Percentiles rank a stretch among this genome's conserved stretches.
These are phyloP conservation scores for Drosophila paranaensis DNA, from an alignment of 2,888 invertebrate species.

Conservation along the genomic window DNA sequence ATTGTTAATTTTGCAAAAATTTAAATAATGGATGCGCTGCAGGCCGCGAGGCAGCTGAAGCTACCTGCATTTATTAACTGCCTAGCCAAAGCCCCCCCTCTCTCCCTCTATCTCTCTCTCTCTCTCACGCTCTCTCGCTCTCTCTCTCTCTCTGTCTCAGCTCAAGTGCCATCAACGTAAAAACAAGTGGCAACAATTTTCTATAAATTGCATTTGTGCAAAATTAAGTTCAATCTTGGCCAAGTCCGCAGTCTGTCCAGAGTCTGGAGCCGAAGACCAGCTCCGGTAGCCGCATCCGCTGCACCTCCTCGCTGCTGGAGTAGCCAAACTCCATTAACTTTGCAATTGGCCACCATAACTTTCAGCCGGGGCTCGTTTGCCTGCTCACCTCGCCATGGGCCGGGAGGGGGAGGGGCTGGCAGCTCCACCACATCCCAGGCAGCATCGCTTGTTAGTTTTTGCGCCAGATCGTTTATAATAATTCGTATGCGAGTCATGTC, in stretches of 20 bases:
- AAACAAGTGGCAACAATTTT: slow-evolving; percentile 82
- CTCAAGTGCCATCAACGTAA: slow-evolving; percentile 72
- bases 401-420: not conserved
- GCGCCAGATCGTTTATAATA: slow-evolving; percentile 81
- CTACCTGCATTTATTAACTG: slow-evolving; percentile 76
- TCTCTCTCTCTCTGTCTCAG: not conserved
- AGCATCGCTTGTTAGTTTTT: slow-evolving; percentile 74
- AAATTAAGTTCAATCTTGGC: slow-evolving; percentile 81
- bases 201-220: slow-evolving; percentile 81
- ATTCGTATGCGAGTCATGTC: slow-evolving; percentile 83
- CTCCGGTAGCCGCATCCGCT: slow-evolving; percentile 66
- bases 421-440: slow-evolving; percentile 43
- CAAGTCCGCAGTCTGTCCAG: slow-evolving; percentile 4
- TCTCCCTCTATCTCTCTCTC: slow-evolving; percentile 8
- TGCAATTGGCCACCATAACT: slow-evolving; percentile 81
- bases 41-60: slow-evolving; percentile 45
- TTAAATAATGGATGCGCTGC: slow-evolving; percentile 75
- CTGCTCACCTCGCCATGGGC: slow-evolving; percentile 32
- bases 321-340: slow-evolving; percentile 82
- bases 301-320: slow-evolving; percentile 69
- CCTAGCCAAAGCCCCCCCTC: slow-evolving; percentile 16
- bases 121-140: not conserved
- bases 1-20: slow-evolving; percentile 77
- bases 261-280: slow-evolving; percentile 20
- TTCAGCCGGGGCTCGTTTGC: slow-evolving; percentile 52